Evolutionary conservation across 2,888 invertebrate species (phyloP).

Genomic region (Pandemis cinnamomeana): DNA sequence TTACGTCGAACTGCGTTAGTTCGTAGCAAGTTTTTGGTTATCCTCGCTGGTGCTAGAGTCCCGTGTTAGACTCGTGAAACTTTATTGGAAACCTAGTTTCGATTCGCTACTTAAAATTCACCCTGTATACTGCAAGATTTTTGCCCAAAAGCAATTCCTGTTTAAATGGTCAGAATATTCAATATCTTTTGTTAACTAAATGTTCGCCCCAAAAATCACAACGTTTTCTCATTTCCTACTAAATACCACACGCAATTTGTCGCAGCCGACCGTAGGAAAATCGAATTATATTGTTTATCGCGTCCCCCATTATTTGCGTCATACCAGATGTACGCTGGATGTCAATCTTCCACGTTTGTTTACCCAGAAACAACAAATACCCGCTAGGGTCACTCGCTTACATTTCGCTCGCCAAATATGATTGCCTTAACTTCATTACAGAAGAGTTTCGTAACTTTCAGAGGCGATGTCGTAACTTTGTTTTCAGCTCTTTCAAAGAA

Average conservation of each 20-base stretch:
- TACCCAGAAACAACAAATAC: constrained; percentile 81
- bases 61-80: no score
- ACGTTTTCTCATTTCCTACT: constrained; percentile 49
- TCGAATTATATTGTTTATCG: constrained; percentile 81
- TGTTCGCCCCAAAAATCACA: constrained; percentile 39
- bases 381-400: constrained; percentile 73
- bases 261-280: constrained; percentile 66
- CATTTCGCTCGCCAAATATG: constrained; percentile 73
- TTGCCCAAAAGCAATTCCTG: not conserved
- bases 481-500: constrained; percentile 36
- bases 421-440: constrained; percentile 76
- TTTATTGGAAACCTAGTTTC: no score
- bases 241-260: constrained; percentile 74
- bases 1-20: no score
- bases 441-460: constrained; percentile 52
- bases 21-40: no score
- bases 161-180: constrained; percentile 24
- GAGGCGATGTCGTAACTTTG: constrained; percentile 55
- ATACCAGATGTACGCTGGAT: constrained; percentile 82
- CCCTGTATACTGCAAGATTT: no score
- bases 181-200: constrained; percentile 27
- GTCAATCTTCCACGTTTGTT: constrained; percentile 82
- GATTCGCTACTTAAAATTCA: no score
- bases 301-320: constrained; percentile 80
- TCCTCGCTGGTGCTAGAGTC: no score